Evolutionary conservation across 2,888 invertebrate genomes (phyloP), one percentile per base, ranked within the genome.

Genomic region (Xestia c-nigrum): DNA sequence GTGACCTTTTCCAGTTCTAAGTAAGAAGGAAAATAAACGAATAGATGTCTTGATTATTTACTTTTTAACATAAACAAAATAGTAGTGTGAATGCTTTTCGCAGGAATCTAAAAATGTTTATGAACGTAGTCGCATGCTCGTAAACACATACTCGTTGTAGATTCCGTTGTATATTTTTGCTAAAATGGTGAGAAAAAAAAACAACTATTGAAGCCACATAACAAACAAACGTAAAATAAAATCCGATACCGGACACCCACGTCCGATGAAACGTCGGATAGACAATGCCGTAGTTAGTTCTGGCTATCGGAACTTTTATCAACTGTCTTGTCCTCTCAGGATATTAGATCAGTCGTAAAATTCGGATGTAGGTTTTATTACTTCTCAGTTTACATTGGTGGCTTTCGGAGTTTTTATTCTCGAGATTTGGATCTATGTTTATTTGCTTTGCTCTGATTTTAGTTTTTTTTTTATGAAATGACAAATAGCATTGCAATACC

Each of bases 181-280:
- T 43, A 64, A 65, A 71, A 74, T 67, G 5, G n/a, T 64, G 0
- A 46, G 66, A 67, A 83, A 86, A 85, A n/a, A 80, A 88, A 31
- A 31, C 31, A 85, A 83, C 85, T 81, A 85, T 89, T 80, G 85
- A 79, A 83, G 89, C 89, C 88, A 90, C 89, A 89, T 89, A 89
- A 88, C 85, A 90, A 87, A 91, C 90, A 87, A 80, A 89, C 85
- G 85, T 77, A 90, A 88, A 85, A 81, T 89, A 90, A 86, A 89
- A 91, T 86, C 88, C 89, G 91, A 91, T 90, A 91, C 89, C 88
- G 90, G 92, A 93, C 92, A 92, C 92, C 91, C 88, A 90, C 88
- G 89, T 92, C 91, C 93, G 81, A 85, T 84, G 55, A 61, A 81
- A 67, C 46, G 21, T 79, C 83, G 88, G 91, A 93, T 92, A 91